These are phyloP conservation scores for Limosa lapponica DNA, from an alignment of 2,797 vertebrate genomes.

Conservation along the genomic window DNA sequence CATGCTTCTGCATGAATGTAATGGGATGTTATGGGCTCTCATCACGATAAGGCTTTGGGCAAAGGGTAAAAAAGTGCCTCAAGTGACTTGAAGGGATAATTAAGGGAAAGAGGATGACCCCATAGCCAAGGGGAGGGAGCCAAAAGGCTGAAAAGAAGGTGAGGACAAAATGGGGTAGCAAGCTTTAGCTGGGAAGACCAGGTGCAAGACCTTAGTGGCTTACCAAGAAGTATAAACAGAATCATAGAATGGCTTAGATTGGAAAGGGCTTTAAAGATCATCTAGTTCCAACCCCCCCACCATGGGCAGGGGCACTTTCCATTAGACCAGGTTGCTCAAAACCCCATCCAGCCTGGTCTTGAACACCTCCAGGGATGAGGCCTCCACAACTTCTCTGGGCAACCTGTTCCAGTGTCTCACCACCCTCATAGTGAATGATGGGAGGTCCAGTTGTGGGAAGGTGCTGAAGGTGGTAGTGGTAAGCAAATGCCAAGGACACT, in stretches of 20 bases:
- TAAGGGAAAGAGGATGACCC: background rate
- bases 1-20: background rate
- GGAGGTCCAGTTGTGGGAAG: background rate
- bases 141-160: background rate
- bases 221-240: background rate
- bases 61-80: background rate
- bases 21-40: background rate
- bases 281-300: background rate
- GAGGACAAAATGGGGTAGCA: background rate
- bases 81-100: background rate
- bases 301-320: background rate
- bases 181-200: background rate
- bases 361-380: background rate
- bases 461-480: background rate
- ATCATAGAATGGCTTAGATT: background rate
- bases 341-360: background rate
- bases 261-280: background rate
- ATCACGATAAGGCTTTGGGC: background rate
- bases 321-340: no score
- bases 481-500: background rate
- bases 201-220: background rate
- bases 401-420: background rate
- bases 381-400: background rate
- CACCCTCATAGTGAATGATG: background rate
- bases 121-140: background rate